Evolutionary conservation across 2,113 vertebrate species (phyloP), one percentile per base, ranked within the genome.

Genomic region (Candoia aspera): DNA sequence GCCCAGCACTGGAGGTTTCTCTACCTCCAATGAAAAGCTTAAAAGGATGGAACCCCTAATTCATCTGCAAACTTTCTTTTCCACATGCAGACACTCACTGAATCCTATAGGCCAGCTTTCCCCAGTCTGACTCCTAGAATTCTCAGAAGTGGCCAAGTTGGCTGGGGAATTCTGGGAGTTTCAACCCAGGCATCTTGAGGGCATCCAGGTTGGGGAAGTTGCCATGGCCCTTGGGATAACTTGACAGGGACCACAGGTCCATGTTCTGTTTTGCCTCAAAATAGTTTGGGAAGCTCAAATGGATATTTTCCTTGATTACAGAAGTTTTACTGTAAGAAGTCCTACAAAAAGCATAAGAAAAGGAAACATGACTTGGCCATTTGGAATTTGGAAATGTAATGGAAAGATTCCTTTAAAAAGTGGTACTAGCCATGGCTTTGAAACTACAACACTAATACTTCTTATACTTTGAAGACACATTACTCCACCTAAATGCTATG

Each of bases 401-500:
- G 46, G 55, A 87, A 55, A 9, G 17, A 90, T 89, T 0, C 58
- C 87, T 73, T 94, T 95, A 98, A 98, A 98, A 98, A 98, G 97
- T 90, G 96, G 94, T 95, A 96, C 94, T 84, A 83, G 93, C 23
- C 0, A 58, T 93, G 57, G 93, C 91, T 95, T 89, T 90, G 90
- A 0, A 90, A 1, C 96, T 95, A 95, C 92, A 24, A 95, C 96
- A 90, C 96, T 97, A 98, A 95, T 87, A 95, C 96, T 90, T 92
- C 91, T 57, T 91, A 97, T 84, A 96, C 95, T 97, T 94, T 94
- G 96, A 97, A 96, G 98, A 97, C 97, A 97, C 96, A 88, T 97
- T 95, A 98, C 97, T 98, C 97, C 98, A 98, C 97, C 97, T 97
- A 95, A 89, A 97, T 92, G 93, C 98, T 98, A 98, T 97, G 85